These are phyloP conservation scores for Erinaceus europaeus DNA, from an alignment of 2,113 vertebrate genomes.

Conservation along the genomic window DNA sequence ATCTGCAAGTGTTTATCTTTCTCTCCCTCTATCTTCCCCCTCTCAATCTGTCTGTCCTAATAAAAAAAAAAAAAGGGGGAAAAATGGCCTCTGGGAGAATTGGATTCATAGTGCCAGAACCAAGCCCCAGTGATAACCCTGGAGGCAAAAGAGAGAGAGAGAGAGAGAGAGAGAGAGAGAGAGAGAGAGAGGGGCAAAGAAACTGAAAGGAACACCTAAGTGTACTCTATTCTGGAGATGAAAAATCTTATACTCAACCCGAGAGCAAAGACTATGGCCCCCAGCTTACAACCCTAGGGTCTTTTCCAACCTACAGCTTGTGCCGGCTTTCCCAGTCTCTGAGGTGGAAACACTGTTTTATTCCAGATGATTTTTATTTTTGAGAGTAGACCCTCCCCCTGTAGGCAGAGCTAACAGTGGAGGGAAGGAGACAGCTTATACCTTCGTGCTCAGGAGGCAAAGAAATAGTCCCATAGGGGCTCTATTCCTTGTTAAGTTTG, in stretches of 20 bases:
- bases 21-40: no score
- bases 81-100: no score
- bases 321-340: background rate
- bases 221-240: background rate
- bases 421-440: background rate
- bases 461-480: background rate
- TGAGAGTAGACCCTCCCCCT: background rate
- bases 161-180: no score
- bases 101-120: no score
- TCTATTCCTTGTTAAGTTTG: background rate
- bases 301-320: background rate
- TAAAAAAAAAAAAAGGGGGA: no score
- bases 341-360: background rate
- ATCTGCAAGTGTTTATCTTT: no score
- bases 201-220: no score
- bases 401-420: background rate
- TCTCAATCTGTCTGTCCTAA: no score
- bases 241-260: constrained; percentile 10
- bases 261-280: background rate
- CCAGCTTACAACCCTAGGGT: background rate
- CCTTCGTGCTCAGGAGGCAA: background rate
- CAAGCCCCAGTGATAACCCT: no score
- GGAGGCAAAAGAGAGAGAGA: no score
- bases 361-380: background rate
- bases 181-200: no score